A percentile compares a stretch with the other conserved stretches of the same genome.
phyloP scores from a whole-genome alignment of 2,113 vertebrate species.

The Aspidoscelis tigris region DNA sequence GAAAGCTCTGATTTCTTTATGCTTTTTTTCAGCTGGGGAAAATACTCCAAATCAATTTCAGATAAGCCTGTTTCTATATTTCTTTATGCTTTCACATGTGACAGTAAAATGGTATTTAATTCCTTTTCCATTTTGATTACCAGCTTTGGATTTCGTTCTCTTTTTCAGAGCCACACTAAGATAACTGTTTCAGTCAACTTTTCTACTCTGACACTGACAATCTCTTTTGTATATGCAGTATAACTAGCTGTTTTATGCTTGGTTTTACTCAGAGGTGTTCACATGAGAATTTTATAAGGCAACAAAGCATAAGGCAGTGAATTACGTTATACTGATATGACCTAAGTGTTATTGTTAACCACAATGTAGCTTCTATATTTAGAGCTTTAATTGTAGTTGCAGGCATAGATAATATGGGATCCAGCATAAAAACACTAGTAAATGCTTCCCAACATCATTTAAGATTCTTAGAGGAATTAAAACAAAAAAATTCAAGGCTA shows the following conservation, averaged over 20 bases:
- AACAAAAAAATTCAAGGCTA: neutral
- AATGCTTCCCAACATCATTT: neutral
- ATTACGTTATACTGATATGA: neutral
- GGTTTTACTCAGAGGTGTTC: neutral
- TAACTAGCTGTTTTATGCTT: neutral
- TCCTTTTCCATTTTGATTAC: neutral
- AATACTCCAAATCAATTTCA: neutral
- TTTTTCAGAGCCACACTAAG: neutral
- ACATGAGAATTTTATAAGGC: neutral
- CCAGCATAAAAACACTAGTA: neutral
- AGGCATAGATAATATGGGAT: neutral
- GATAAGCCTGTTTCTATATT: neutral
- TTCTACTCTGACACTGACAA: neutral
- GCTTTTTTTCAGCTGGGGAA: neutral
- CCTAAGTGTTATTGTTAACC: neutral
- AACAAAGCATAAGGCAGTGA: too few species aligned
- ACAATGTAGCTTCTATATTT: neutral
- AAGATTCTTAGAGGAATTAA: constrained; percentile 5
- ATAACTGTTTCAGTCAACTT: neutral
- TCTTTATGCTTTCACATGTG: neutral
- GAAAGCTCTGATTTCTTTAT: too few species aligned
- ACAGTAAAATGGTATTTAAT: neutral
- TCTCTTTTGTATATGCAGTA: neutral
- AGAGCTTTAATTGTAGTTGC: neutral
- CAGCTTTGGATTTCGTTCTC: neutral